A percentile compares a stretch with the other conserved stretches of the same genome.
Conservation (phyloP, 2,797 vertebrate species). For the Erithacus rubecula region DNA sequence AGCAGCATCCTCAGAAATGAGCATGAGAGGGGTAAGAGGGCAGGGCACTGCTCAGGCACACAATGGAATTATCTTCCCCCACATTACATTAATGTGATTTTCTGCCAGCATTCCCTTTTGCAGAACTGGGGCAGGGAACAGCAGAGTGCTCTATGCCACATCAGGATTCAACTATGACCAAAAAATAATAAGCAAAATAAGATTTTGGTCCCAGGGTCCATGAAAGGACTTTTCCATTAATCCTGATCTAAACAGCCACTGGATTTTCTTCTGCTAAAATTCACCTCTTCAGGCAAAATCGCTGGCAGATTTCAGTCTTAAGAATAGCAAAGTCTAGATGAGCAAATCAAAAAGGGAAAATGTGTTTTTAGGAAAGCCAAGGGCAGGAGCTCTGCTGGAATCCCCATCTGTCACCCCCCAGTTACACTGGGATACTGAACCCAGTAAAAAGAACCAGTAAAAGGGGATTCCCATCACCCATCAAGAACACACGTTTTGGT, state of each 20-base stretch:
- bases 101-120: neutral
- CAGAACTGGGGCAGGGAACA: neutral
- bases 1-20: neutral
- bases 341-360: neutral
- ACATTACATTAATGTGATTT: fast-evolving
- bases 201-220: neutral
- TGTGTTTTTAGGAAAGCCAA: neutral
- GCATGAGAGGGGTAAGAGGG: neutral
- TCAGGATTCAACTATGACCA: neutral
- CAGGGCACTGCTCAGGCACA: fast-evolving
- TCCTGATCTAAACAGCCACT: neutral
- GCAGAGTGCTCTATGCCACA: fast-evolving
- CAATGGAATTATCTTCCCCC: neutral
- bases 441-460: fast-evolving
- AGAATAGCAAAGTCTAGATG: neutral
- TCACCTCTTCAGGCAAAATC: neutral
- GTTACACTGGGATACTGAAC: neutral
- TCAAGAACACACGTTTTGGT: neutral
- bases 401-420: neutral
- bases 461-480: neutral
- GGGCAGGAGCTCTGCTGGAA: neutral
- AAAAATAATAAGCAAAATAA: neutral
- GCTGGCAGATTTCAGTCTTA: neutral
- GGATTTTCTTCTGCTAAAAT: neutral
- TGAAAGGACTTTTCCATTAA: neutral